Base-by-base conservation (phyloP, 53 echinoderm and acorn worm genomes). In the Arbacia lixula region DNA sequence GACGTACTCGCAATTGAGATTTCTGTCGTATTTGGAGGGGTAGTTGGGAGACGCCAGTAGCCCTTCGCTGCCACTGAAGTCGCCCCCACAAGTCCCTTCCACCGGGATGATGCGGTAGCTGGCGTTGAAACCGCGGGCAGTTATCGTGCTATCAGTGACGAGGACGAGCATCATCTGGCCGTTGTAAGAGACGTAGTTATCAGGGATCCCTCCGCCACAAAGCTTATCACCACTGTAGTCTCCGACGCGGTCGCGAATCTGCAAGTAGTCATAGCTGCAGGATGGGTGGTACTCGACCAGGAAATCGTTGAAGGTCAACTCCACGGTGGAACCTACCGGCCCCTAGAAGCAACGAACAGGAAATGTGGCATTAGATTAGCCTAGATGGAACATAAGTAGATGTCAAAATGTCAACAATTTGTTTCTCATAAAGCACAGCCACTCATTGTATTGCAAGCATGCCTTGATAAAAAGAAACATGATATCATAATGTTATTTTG, bases 81-180 rank as follows among this genome's bases (percentile, higher is more conserved):
- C 54, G 65, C 87, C 87, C 27, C 87, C 87, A 30, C 87, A 87
- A 49, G 78, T 37, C n/a, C 78, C 79, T 33, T 27, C 40, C 26
- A 75, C 76, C 19, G 33, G n/a, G n/a, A n/a, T 26, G 72, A 88
- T 71, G 63, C 54, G 32, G 19, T 86, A 86, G 31, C 72, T 41
- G 19, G 86, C 90, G 21, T 53, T 68, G 65, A 90, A 90, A 26
- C 90, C 90, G 31, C 86, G 50, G 27, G 33, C 14, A 36, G 82
- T 86, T 16, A 90, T 55, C 34, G 78, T 86, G 53, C 38, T 60
- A 31, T 90, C 90, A n/a, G 86, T 68, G 63, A 62, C 82, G 62
- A 90, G 82, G 37, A 37, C 20, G 10, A 90, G 53, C 40, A 50
- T 46, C 86, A 86, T 81, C 58, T 71, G 71, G 51, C 72, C 81